Percentiles rank a stretch among this genome's conserved stretches.
Conservation (phyloP, 2,888 invertebrate species). For the Furcula furcula region DNA sequence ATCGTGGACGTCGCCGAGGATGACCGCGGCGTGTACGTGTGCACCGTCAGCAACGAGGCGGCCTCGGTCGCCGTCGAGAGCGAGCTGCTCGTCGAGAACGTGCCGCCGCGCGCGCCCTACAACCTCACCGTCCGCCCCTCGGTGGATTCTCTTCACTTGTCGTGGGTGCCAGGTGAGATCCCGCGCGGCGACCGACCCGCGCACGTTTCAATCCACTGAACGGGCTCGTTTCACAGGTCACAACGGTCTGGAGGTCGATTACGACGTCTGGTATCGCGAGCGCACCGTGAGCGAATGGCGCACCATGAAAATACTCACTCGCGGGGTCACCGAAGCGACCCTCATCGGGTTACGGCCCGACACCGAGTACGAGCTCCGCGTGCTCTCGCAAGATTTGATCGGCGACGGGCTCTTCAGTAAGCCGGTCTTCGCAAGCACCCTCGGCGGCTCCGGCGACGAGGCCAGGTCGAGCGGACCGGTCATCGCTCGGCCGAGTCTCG, state of each 20-base stretch:
- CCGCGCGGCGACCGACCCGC: not conserved
- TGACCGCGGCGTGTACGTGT: slow-evolving; percentile 93
- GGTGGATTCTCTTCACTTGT: slow-evolving; percentile 86
- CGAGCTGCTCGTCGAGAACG: slow-evolving; percentile 91
- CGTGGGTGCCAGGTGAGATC: slow-evolving; percentile 87
- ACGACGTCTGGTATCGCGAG: slow-evolving; percentile 93
- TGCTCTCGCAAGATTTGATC: slow-evolving; percentile 90
- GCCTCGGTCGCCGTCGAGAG: slow-evolving; percentile 91
- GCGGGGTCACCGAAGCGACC: slow-evolving; percentile 88
- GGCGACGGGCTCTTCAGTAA: slow-evolving; percentile 96
- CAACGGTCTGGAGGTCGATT: slow-evolving; percentile 88
- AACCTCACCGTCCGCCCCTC: slow-evolving; percentile 90
- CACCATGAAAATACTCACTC: slow-evolving; percentile 88
- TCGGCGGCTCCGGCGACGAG: slow-evolving; percentile 43
- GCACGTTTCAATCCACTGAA: not conserved
- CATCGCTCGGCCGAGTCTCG: slow-evolving; percentile 14
- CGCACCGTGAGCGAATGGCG: slow-evolving; percentile 91
- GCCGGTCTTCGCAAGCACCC: slow-evolving; percentile 88
- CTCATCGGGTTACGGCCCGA: slow-evolving; percentile 88
- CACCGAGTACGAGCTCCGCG: slow-evolving; percentile 94
- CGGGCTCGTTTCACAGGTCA: slow-evolving; percentile 78
- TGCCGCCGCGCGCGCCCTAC: slow-evolving; percentile 95
- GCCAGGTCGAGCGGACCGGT: slow-evolving; percentile 6
- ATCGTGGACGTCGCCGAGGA: slow-evolving; percentile 90
- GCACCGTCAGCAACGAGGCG: slow-evolving; percentile 93